phyloP scores from a whole-genome alignment of 2,113 vertebrate species.

The Ornithorhynchus anatinus region DNA sequence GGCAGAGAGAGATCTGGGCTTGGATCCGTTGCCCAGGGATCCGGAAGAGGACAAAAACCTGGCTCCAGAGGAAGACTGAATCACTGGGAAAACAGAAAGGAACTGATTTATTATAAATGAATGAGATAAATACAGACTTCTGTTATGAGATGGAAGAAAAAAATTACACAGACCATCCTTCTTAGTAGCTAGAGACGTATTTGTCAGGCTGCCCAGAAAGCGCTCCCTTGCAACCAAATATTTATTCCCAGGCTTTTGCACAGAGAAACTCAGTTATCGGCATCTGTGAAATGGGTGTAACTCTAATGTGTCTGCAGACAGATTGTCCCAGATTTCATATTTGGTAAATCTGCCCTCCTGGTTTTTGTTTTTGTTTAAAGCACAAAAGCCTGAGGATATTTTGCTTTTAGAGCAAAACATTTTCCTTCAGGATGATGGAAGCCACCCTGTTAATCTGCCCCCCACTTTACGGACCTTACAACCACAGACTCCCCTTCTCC shows the following conservation, averaged over 20 bases:
- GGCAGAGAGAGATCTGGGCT: too few relatives aligned
- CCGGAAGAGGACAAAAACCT: background rate
- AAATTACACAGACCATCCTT: background rate
- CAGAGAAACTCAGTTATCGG: background rate
- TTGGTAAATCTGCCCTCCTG: background rate
- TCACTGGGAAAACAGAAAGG: background rate
- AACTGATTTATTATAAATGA: background rate
- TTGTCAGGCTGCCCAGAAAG: background rate
- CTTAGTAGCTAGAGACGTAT: background rate
- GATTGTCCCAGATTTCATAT: background rate
- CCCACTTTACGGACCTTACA: background rate
- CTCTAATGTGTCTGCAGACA: background rate
- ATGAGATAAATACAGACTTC: background rate
- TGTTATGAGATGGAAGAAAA: background rate
- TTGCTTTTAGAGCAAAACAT: background rate
- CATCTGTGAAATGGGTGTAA: background rate
- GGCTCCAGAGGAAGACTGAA: background rate
- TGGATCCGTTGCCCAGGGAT: background rate
- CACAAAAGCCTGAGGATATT: background rate
- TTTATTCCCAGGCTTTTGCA: background rate
- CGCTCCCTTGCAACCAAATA: slow-evolving; percentile 8
- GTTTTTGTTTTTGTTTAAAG: background rate
- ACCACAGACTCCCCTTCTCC: background rate
- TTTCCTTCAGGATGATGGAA: background rate
- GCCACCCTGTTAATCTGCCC: background rate